Evolutionary conservation across 2,113 vertebrate genomes (phyloP).

Genomic region (Merops nubicus): DNA sequence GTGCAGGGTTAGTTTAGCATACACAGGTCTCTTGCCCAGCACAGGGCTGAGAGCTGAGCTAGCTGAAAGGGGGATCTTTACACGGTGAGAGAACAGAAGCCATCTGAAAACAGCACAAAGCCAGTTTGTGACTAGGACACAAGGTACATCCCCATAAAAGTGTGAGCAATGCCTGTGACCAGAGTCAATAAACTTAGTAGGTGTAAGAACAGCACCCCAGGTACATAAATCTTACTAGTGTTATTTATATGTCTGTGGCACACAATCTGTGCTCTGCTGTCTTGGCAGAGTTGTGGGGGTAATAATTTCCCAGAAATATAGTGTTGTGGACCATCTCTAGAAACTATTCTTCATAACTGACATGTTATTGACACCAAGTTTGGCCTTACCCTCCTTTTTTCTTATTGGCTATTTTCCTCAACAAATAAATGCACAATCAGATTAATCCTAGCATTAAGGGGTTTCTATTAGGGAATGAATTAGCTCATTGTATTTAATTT

Average conservation of each 20-base stretch:
- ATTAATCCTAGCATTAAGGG: not conserved
- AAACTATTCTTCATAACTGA: not conserved
- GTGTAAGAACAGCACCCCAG: not conserved
- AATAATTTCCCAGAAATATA: constrained; percentile 12
- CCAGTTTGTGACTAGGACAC: not conserved
- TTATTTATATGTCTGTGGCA: not conserved
- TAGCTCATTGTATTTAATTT: constrained; percentile 8
- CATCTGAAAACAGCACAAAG: not conserved
- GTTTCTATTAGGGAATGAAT: not conserved
- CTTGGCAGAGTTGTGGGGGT: not conserved
- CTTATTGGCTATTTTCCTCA: not conserved
- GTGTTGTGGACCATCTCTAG: not conserved
- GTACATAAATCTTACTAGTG: not conserved
- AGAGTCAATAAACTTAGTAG: not conserved
- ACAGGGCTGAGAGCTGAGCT: not conserved
- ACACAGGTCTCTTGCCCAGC: not conserved
- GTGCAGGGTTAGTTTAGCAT: not conserved
- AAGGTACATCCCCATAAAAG: not conserved
- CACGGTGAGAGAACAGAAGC: not conserved
- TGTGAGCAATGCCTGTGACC: not conserved
- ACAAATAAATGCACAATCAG: constrained; percentile 10
- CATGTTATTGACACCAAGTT: not conserved
- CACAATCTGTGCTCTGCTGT: not conserved
- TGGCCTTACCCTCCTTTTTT: not conserved
- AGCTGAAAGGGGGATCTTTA: not conserved